Evolutionary conservation across 2,113 vertebrate species (phyloP), one percentile per base, ranked within the genome.

Genomic region (Pardalotus punctatus): DNA sequence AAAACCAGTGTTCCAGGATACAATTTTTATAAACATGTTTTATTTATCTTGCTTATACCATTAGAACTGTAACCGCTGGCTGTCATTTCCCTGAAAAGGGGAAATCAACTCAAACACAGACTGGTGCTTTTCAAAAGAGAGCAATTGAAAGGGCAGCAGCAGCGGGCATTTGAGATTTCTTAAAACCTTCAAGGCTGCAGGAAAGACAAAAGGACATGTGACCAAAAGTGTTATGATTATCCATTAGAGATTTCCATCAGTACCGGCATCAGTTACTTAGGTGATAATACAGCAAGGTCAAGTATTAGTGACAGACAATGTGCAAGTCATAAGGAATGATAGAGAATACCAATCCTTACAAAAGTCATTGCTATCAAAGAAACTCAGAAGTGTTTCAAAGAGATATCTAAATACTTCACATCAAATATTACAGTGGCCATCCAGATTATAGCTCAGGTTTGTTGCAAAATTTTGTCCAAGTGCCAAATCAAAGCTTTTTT

Each of bases 71-170:
- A 97, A 97, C 97, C 98, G 97, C 95, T 97, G 96, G 94, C 96
- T 98, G 97, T 97, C 97, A 97, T 98, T 98, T 98, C 98, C 98
- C 98, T 98, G 90, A 96, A 98, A 97, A 91, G 97, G 97, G 98
- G 97, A 98, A 98, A 98, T 95, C 96, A 81, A 98, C 93, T 97
- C 97, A 97, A 98, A 98, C 97, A 97, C 95, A 98, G 94, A 98
- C 97, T 97, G 98, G 98, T 98, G 98, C 98, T 98, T 98, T 98
- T 98, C 97, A 97, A 98, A 98, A 98, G 98, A 98, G 57, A 98
- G 98, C 97, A 97, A 97, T 93, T 98, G 98, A 98, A 97, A 97
- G 97, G 98, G 97, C 97, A 97, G 97, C 97, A 98, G 97, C 97
- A 98, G 98, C 96, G 64, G 97, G 96, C 95, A 96, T 98, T 97